Evolutionary conservation across 2,888 invertebrate species (phyloP).

Genomic region (Morinoia aosen): DNA sequence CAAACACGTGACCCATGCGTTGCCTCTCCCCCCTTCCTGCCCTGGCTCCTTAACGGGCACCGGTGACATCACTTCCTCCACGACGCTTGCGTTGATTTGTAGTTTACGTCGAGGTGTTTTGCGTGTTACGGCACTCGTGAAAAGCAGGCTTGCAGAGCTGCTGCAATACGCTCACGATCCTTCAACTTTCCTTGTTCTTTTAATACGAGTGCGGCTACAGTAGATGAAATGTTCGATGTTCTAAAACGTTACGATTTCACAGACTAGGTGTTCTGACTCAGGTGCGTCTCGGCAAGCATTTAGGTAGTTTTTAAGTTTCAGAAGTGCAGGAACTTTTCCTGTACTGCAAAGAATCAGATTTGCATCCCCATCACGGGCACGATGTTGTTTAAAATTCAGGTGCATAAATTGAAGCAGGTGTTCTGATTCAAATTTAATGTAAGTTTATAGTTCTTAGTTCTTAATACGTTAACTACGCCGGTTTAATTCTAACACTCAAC

Average conservation of each 20-base stretch:
- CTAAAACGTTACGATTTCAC: neutral
- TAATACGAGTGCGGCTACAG: neutral
- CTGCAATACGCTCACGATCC: neutral
- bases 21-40: neutral
- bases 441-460: too few relatives aligned
- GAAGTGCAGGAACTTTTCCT: neutral
- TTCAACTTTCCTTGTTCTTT: neutral
- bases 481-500: too few relatives aligned
- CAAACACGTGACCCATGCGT: slow-evolving; percentile 14
- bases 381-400: neutral
- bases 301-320: neutral
- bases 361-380: neutral
- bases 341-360: neutral
- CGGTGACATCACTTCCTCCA: neutral
- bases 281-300: neutral
- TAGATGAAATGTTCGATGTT: neutral
- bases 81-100: neutral
- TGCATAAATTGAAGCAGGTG: too few relatives aligned
- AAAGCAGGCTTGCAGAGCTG: neutral
- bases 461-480: too few relatives aligned
- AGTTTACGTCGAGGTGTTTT: neutral
- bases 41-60: neutral
- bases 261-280: neutral
- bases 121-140: neutral
- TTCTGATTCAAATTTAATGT: too few relatives aligned